Evolutionary conservation across 2,888 invertebrate genomes (phyloP), one percentile per base, ranked within the genome.

Genomic region (Bombylius major): DNA sequence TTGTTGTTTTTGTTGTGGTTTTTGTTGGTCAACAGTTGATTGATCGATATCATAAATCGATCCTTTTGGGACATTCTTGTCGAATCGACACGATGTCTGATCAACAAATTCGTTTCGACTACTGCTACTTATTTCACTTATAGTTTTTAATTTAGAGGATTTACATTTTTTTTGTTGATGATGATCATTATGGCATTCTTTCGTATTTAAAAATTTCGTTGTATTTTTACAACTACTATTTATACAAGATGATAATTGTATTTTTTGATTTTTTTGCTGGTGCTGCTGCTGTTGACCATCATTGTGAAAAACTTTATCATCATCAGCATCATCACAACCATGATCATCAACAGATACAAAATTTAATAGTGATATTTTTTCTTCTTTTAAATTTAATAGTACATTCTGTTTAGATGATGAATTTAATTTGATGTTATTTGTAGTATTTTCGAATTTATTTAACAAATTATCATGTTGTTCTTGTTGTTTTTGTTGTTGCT

Each of bases 31-130:
- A 39, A 32, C 44, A 54, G 14, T n/a, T 42, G 53, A 56, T 48
- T 53, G 53, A 59, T 59, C 57, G 54, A 54, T 51, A 51, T 47
- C 14, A 53, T 23, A n/a, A 34, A 47, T 54, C 46, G 54, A 59
- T 57, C 54, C 53, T 47, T 50, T 55, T 49, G 39, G 9, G 51
- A 57, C 59, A 57, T 59, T 53, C 53, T 53, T 23, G 23, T 42
- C 53, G 34, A 45, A 49, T 53, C 51, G 51, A 53, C 48, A 54
- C 54, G 53, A 53, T 57, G 53, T 53, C 56, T 53, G 55, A 59
- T 55, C 59, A 56, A 55, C 56, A 59, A 55, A 54, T 57, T 59
- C 57, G 54, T 57, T 57, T 53, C 55, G 57, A 57, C 51, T 55
- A 46, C 23, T 23, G 23, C 23, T 23, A 23, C 23, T 23, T 23